A percentile compares a stretch with the other conserved stretches of the same genome.
phyloP scores from a whole-genome alignment of 1,140 invertebrate genomes.

The Acromyrmex echinatior region DNA sequence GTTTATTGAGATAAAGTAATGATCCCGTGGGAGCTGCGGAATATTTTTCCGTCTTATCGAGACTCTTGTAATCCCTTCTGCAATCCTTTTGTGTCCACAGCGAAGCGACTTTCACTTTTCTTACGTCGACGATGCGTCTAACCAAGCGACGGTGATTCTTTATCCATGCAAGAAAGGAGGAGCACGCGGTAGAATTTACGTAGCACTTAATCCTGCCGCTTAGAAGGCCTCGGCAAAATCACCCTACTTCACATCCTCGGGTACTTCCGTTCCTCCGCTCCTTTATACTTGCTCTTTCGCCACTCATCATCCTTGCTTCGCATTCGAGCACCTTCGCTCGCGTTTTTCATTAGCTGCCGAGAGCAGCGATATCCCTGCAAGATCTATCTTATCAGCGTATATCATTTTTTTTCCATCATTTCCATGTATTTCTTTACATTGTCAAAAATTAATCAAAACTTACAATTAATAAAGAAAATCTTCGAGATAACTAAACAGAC shows the following conservation, averaged over 20 bases:
- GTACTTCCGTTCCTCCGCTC: conserved; percentile 79
- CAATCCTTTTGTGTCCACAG: conserved; percentile 39
- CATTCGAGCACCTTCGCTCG: conserved; percentile 54
- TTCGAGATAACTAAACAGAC: background rate
- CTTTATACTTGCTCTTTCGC: conserved; percentile 77
- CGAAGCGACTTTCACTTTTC: conserved; percentile 71
- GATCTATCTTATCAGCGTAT: conserved; percentile 11
- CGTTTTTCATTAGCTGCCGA: conserved; percentile 59
- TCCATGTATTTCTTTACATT: background rate
- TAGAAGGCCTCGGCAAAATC: conserved; percentile 83
- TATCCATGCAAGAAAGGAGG: conserved; percentile 75
- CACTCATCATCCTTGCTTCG: conserved; percentile 76
- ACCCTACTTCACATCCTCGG: conserved; percentile 80
- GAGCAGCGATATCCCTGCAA: conserved; percentile 31
- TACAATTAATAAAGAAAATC: background rate
- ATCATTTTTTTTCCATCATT: conserved; percentile 20
- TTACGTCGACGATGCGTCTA: conserved; percentile 73
- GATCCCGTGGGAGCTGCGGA: background rate
- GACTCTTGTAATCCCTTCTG: conserved; percentile 38
- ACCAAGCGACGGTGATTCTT: conserved; percentile 81
- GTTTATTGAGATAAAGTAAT: conserved; percentile 21
- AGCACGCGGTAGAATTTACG: conserved; percentile 82
- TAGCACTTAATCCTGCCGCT: conserved; percentile 85
- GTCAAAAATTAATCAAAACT: background rate
- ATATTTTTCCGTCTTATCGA: conserved; percentile 20